Evolutionary conservation across 2,888 invertebrate genomes (phyloP), one percentile per base, ranked within the genome.

Genomic region (Serrognathus titanus): DNA sequence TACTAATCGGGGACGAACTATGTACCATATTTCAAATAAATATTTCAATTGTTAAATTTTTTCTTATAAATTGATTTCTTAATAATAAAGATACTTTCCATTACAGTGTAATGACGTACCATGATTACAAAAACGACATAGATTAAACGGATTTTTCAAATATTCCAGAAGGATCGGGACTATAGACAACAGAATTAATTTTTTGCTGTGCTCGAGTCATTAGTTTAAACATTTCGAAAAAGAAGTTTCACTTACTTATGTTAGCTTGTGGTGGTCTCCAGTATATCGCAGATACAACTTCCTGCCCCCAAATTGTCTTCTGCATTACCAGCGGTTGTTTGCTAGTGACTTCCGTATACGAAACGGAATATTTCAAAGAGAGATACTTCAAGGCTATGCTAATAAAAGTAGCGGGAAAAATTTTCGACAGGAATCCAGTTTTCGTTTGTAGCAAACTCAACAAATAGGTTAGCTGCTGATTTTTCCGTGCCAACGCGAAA

Each of bases 261-360:
- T 89, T 89, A 52, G 88, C 87, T 73, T 89, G 89, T 0, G 88
- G 87, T 9, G 89, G 89, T 63, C 87, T 79, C 88, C 88, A 89
- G 68, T 87, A 88, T 52, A 89, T 77, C 0, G 85, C 83, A 40
- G 81, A 80, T 3, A 82, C 82, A 1, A 89, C 81, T 7, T 82
- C 80, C 60, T 88, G 85, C 0, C 87, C 86, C 82, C 88, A 87
- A 12, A 86, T 65, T 6, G 86, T 84, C 1, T 78, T 80, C 60
- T 84, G 79, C 3, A 76, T 75, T 63, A 75, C 69, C 58, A 73
- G 60, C 61, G 74, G 54, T 77, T 78, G 64, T 71, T 75, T 13
- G 64, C 71, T 58, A 72, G 80, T 66, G 10, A 85, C 79, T 72
- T 86, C 85, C 0, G 88, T 86, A 55, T 88, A 80, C 0, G 84